Percentiles rank a stretch among this genome's conserved stretches.
phyloP scores from a whole-genome alignment of 2,797 vertebrate species.

The Loriculus beryllinus region DNA sequence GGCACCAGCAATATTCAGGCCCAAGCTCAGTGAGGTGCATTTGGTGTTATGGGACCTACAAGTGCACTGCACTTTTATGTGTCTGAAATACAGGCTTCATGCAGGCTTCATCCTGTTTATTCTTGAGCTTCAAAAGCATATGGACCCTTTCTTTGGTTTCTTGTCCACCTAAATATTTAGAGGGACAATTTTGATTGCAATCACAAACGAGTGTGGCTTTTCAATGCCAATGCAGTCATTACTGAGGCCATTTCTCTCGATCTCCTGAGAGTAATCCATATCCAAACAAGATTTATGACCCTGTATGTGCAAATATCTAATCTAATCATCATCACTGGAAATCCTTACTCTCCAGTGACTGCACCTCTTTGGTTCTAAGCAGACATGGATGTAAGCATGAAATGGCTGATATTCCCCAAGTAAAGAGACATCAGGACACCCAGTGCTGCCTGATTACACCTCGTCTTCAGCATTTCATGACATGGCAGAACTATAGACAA shows the following conservation, averaged over 20 bases:
- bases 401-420: background rate
- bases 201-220: background rate
- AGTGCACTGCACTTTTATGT: rapidly evolving
- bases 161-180: background rate
- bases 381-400: background rate
- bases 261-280: background rate
- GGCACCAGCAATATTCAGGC: background rate
- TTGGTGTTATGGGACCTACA: background rate
- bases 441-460: background rate
- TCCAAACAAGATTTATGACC: background rate
- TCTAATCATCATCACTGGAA: background rate
- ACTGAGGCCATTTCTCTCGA: background rate
- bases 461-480: background rate
- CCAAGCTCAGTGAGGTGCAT: background rate
- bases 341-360: background rate
- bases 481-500: rapidly evolving
- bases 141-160: background rate
- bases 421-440: background rate
- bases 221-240: background rate
- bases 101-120: background rate
- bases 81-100: background rate
- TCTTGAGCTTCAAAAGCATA: background rate
- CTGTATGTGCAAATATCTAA: background rate
- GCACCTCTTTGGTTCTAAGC: background rate
- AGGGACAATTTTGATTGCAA: background rate